Base-by-base conservation (phyloP, 1,140 invertebrate genomes). In the Ganaspis sp. region DNA sequence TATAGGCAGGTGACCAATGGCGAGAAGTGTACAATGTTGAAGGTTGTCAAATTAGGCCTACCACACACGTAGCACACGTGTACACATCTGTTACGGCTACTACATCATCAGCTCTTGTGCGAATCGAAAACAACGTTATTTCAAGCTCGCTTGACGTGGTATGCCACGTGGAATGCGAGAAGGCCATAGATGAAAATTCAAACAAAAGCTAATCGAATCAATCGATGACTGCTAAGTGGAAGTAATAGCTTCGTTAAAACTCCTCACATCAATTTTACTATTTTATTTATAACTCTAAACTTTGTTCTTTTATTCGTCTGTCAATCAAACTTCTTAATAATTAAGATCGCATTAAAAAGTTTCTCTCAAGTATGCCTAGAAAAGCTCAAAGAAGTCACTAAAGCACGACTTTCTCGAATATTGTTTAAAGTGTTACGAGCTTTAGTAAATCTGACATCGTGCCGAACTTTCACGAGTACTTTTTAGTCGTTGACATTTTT, bases 161-260 rank as follows among this genome's bases (percentile, higher is more conserved):
- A 58, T 58, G 54, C 54, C 15, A 64, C 58, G 58, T 64, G 58
- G 58, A 64, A 64, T 64, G 58, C 58, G 58, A 64, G 58, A 64
- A 64, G 58, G 58, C 58, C 58, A 34, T 29, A 64, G 58, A 64
- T 64, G 23, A 64, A 64, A 64, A 64, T 64, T n/a, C 58, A 64
- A 64, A 64, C 58, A 64, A 64, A 29, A 29, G 58, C 26, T 29
- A 64, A 34, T 64, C 58, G 23, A 64, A 29, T 12, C 23, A 34
- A 29, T n/a, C 23, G 58, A n/a, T 12, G 23, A 64, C 21, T 64
- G 23, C 58, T 64, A 49, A 49, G 45, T 49, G 45, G 45, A 49
- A 49, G 45, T 49, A 49, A 15, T 15, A 49, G 45, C 15, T 15
- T 15, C 17, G n/a, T 40, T 3, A 34, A 34, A 34, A 34, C 29